Evolutionary conservation across 2,113 vertebrate genomes (phyloP).

Genomic region (Progne subis): DNA sequence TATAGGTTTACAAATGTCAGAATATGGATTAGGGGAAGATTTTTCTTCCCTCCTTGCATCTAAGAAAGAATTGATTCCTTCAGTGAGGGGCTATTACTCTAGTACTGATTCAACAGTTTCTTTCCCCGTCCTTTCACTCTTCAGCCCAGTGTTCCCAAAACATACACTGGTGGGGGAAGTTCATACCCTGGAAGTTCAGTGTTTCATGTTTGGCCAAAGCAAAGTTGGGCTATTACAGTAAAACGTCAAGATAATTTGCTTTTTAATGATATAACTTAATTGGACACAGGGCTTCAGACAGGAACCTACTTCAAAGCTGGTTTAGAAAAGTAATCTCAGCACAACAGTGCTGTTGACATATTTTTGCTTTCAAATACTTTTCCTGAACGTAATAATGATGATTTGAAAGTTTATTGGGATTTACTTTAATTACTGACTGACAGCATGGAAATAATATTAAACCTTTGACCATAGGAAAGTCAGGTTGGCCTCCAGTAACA

Average conservation of each 20-base stretch:
- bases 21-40: background rate
- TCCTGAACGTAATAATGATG: background rate
- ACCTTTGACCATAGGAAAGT: background rate
- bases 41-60: background rate
- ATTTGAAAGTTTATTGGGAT: background rate
- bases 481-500: background rate
- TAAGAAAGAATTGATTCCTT: background rate
- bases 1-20: background rate
- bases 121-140: background rate
- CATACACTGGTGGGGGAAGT: background rate
- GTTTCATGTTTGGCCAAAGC: background rate
- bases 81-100: background rate
- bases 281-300: background rate
- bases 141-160: background rate
- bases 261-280: background rate
- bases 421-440: background rate
- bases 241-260: slow-evolving; percentile 16
- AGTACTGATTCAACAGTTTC: background rate
- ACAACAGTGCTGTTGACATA: background rate
- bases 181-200: background rate
- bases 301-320: slow-evolving; percentile 6
- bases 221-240: slow-evolving; percentile 10
- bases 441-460: background rate
- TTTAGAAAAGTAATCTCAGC: background rate
- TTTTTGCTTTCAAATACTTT: background rate